Evolutionary conservation across 2,888 invertebrate genomes (phyloP), one percentile per base, ranked within the genome.

Genomic region (Acleris emargana): DNA sequence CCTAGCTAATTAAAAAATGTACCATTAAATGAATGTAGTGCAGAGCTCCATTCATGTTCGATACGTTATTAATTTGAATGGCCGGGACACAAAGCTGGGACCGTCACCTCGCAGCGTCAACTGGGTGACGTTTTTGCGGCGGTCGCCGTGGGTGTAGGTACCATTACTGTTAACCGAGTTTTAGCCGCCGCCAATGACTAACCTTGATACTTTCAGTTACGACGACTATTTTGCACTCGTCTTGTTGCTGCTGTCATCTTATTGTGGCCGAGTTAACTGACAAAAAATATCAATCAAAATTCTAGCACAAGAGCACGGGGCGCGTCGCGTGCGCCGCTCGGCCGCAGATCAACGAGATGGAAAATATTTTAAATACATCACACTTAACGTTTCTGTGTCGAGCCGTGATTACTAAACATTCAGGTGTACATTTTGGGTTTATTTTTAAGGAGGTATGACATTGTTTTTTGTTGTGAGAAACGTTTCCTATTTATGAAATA

Each of bases 241-340:
- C 89, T 91, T 89, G 88, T 91, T 90, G 90, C 83, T 84, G 81
- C 87, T 87, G 87, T 89, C 90, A 88, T 89, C 89, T 91, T 87
- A 90, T 91, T 91, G 91, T 91, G 89, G 86, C 85, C 89, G 88
- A 88, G 87, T 87, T 88, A 87, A 79, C 88, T 81, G 81, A 91
- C 89, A 92, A 92, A 92, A 92, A 92, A 92, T 91, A 92, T 91
- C 91, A 92, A 92, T 92, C 92, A 90, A 91, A 91, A 91, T 91
- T 92, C 91, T 92, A 88, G 92, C 86, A 88, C 91, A 91, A 88
- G 86, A 83, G 89, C 90, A 91, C 78, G 88, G 81, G 89, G 90
- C 91, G 78, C 74, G 69, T 71, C 70, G 73, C 78, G 80, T 82
- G 81, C 81, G 38, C 81, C 85, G 85, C 84, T 85, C 84, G 84